Evolutionary conservation across 92 coral and sea anemone species (phyloP).

Genomic region (Epizoanthus fatuus): DNA sequence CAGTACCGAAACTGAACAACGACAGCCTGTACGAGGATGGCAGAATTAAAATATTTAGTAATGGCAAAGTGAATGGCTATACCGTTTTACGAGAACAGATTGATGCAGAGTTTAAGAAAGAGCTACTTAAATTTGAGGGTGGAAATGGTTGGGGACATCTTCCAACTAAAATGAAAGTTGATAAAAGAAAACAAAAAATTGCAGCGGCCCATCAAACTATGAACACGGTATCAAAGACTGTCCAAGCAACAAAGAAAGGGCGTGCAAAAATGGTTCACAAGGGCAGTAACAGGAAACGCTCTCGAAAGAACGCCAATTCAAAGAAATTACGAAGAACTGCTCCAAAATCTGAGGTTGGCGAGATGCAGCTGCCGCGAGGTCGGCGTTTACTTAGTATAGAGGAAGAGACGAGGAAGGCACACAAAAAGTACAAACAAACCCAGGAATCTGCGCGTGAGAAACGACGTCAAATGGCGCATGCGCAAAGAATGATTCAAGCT

Average conservation of each 20-base stretch:
- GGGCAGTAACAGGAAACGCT: background rate
- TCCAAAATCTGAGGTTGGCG: background rate
- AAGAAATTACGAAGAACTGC: background rate
- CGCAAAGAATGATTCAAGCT: background rate
- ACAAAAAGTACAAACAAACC: background rate
- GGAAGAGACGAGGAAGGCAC: background rate
- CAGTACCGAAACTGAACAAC: constrained; percentile 35
- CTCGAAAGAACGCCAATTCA: background rate
- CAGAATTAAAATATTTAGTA: constrained; percentile 65
- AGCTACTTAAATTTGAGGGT: constrained; percentile 23
- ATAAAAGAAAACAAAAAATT: background rate
- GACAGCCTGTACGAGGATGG: constrained; percentile 76
- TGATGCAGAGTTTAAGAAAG: constrained; percentile 35
- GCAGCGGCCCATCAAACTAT: background rate
- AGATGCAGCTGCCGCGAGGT: background rate
- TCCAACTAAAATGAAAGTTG: background rate
- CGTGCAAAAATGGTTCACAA: background rate
- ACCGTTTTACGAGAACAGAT: constrained; percentile 7
- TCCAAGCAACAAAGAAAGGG: background rate
- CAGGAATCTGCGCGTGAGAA: constrained; percentile 25
- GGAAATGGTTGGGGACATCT: constrained; percentile 4
- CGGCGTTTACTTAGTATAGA: constrained; percentile 19
- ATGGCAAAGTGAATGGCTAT: constrained; percentile 28
- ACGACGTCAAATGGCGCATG: constrained; percentile 34
- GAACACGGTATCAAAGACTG: background rate